A percentile compares a stretch with the other conserved stretches of the same genome.
These are phyloP conservation scores for Temnothorax rugatulus DNA, from an alignment of 2,888 invertebrate species.

Conservation along the genomic window DNA sequence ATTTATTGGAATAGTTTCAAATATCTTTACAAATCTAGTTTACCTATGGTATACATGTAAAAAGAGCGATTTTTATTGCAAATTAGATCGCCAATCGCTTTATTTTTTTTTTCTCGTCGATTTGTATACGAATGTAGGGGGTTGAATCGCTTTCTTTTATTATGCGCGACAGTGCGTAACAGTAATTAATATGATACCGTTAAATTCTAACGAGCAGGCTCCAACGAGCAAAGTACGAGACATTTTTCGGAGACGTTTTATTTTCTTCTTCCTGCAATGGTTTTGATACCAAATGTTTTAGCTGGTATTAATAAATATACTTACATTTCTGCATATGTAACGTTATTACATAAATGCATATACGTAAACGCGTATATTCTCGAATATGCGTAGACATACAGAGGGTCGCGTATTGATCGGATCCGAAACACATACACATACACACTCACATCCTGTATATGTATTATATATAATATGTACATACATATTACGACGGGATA, in stretches of 20 bases:
- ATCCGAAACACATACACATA: neutral
- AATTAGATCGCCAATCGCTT: neutral
- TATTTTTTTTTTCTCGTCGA: neutral
- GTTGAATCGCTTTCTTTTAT: slow-evolving; percentile 1
- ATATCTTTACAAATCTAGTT: slow-evolving; percentile 9
- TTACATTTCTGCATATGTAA: slow-evolving; percentile 78
- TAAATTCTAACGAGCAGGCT: slow-evolving; percentile 14
- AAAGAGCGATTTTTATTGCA: neutral
- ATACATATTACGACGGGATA: slow-evolving; percentile 70
- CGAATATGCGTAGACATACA: slow-evolving; percentile 63
- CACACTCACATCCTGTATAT: slow-evolving; percentile 58
- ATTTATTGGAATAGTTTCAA: neutral
- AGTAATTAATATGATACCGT: neutral
- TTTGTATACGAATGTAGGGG: neutral
- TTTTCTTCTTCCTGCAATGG: slow-evolving; percentile 77
- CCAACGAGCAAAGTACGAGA: slow-evolving; percentile 49
- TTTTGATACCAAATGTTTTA: slow-evolving; percentile 84
- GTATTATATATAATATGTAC: slow-evolving; percentile 66
- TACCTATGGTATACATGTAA: neutral
- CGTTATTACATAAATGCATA: slow-evolving; percentile 73
- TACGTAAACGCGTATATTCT: slow-evolving; percentile 69
- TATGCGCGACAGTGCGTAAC: neutral
- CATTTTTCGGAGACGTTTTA: slow-evolving; percentile 66
- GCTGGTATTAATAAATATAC: slow-evolving; percentile 79
- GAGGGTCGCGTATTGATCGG: neutral